Evolutionary conservation across 2,113 vertebrate species (phyloP), one percentile per base, ranked within the genome.

Genomic region (Isurus oxyrinchus): DNA sequence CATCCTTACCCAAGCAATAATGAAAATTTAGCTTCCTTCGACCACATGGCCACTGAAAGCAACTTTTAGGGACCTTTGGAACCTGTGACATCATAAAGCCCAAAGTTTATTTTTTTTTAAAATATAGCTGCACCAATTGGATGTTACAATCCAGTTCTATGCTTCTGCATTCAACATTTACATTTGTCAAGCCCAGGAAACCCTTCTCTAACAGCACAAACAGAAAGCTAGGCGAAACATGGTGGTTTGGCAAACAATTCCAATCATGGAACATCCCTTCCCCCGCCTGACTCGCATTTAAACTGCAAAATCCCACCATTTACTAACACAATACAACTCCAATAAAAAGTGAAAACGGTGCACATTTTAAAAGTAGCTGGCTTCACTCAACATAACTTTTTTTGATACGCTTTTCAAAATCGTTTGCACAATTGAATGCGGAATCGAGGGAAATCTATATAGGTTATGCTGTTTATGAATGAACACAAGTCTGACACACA

Each of bases 241-340:
- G 94, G 88, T 91, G 55, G 40, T 55, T 35, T 95, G 66, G 44
- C 44, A 27, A 95, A 94, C 59, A 40, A 63, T 63, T 94, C 94
- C 72, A 72, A 55, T 66, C 87, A 10, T 21, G 35, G 21, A 66
- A 23, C 55, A 27, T 31, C 40, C 35, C n/a, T 13, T 31, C 11
- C 44, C 40, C 63, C 61, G 23, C 21, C 0, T 13, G n/a, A 2
- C 5, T n/a, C 72, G 23, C 44, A 25, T 59, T 88, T 55, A 88
- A 88, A 88, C 57, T 66, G 35, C n/a, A 13, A n/a, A 35, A 93
- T 35, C 13, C 5, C 10, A 94, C 61, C 67, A 25, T 23, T 94
- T 94, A 16, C 35, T 8, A 94, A 94, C 25, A 95, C 0, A 0
- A 69, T 49, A 35, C 94, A 49, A 11, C 49, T 49, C 94, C 94